Base-by-base conservation (phyloP, 2,797 vertebrate species). In the Chanos chanos region DNA sequence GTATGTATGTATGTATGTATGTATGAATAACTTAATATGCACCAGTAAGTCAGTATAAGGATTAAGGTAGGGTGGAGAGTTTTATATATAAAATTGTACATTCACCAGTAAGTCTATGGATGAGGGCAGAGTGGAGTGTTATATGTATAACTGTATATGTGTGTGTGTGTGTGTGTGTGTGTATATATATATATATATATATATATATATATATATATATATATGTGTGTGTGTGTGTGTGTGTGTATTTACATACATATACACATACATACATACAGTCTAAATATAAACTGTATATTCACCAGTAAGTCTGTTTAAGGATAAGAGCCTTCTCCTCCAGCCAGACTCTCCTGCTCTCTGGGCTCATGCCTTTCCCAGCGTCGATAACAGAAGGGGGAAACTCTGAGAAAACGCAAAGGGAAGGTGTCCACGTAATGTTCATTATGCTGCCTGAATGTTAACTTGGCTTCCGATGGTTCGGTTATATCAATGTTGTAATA, bases 311-410 rank as follows among this genome's bases (percentile, higher is more conserved):
- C 47, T 75, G 69, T 55, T 75, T 75, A 13, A 72, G 66, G 21
- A 72, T 64, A 21, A 69, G 66, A 27, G 41, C 53, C 49, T 71
- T 72, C 41, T 60, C 58, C 30, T 74, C 94, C 53, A 97, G 86
- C 92, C 92, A 93, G 0, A 83, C 59, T 73, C 89, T 92, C 53
- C 82, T 83, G 71, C 84, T 85, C 55, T 97, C 94, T 0, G 82
- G 8, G 9, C 89, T 88, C 91, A 85, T 93, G 50, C 88, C 87
- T 72, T 92, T 94, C 58, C 91, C 89, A 0, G 91, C 92, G 65
- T 96, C 91, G 33, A 94, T 66, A 68, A 92, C 81, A 1, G 83
- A 71, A 0, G 89, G 90, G 15, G 92, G 92, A 45, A 86, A 89
- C 39, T 76, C 93, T 94, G 69, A 2, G 43, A 4, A 19, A 28